Conservation (phyloP, 2,797 vertebrate genomes). For the Rhinatrema bivittatum region DNA sequence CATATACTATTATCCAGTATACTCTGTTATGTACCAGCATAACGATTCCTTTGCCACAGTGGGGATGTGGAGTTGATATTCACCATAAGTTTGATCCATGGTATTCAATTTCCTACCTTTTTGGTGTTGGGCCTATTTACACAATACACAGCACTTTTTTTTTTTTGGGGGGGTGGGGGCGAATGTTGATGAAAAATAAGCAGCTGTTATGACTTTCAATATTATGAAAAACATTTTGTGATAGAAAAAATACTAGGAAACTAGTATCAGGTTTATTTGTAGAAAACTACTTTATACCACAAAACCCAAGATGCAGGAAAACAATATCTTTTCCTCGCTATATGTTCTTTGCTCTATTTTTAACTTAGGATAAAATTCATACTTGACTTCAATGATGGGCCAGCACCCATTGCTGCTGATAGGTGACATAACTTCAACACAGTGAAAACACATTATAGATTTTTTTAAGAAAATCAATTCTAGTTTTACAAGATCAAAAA, state of each 20-base stretch:
- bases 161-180: too few species aligned
- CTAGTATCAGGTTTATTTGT: conserved; percentile 19
- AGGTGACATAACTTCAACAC: conserved; percentile 28
- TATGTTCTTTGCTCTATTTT: conserved; percentile 35
- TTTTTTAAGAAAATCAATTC: conserved; percentile 43
- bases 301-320: conserved; percentile 21
- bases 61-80: too few species aligned
- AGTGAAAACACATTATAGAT: conserved; percentile 35
- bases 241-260: conserved; percentile 27
- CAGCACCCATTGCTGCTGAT: conserved; percentile 23
- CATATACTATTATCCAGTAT: too few species aligned
- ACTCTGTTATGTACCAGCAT: too few species aligned
- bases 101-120: too few species aligned
- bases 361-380: conserved; percentile 17
- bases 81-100: too few species aligned
- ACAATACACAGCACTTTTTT: too few species aligned
- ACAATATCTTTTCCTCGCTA: conserved; percentile 36
- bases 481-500: conserved; percentile 38
- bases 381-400: conserved; percentile 19
- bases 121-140: too few species aligned
- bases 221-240: too few species aligned
- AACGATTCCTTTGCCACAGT: too few species aligned
- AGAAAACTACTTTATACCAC: conserved; percentile 23
- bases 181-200: too few species aligned
- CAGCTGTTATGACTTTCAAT: too few species aligned